phyloP scores from a whole-genome alignment of 2,888 invertebrate species.

The Tipula unca region DNA sequence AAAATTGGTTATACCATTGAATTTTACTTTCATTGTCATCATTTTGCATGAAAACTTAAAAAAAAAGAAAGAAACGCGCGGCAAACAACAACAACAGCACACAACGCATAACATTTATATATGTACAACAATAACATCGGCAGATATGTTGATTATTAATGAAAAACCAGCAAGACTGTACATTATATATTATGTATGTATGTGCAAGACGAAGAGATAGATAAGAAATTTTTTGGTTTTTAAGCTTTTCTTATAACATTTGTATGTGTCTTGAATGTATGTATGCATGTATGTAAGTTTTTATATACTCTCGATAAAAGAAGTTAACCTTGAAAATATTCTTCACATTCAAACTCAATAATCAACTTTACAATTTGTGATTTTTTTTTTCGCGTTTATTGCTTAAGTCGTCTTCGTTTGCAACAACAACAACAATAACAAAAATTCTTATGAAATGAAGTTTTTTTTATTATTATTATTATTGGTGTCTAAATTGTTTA shows the following conservation, averaged over 20 bases:
- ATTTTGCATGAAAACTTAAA: not conserved
- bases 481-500: not conserved
- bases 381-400: not conserved
- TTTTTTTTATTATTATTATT: not conserved
- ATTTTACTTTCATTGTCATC: conserved; percentile 14
- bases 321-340: conserved; percentile 14
- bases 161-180: not conserved
- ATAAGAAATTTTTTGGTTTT: not conserved
- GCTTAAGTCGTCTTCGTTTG: not conserved
- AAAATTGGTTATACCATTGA: not conserved
- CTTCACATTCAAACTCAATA: not conserved
- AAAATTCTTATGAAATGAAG: not conserved
- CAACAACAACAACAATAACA: not conserved
- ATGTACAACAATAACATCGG: not conserved
- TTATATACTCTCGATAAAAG: not conserved
- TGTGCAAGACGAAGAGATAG: not conserved
- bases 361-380: not conserved
- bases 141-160: not conserved
- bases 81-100: not conserved
- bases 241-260: not conserved
- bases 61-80: not conserved
- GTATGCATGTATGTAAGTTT: not conserved
- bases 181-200: not conserved
- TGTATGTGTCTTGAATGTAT: not conserved
- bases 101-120: not conserved